Conservation (phyloP, 2,797 vertebrate species). For the Gobio occitaniae region DNA sequence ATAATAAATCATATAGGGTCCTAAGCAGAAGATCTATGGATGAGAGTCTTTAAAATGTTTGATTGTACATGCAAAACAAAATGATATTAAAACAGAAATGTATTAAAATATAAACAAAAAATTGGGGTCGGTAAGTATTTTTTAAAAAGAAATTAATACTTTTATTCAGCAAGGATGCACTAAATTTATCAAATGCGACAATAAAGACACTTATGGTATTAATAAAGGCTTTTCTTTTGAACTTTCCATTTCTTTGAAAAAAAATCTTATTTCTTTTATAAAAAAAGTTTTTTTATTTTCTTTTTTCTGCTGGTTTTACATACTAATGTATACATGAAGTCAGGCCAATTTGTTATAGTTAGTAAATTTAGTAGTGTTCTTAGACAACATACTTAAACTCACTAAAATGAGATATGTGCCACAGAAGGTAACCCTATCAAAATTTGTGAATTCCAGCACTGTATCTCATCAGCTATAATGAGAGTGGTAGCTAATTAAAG, state of each 20-base stretch:
- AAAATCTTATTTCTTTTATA: too few relatives aligned
- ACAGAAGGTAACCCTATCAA: conserved; percentile 65
- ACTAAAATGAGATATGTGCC: conserved; percentile 33
- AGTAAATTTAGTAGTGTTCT: not conserved
- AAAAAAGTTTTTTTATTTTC: too few relatives aligned
- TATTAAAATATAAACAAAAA: not conserved
- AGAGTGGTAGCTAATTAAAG: conserved; percentile 72
- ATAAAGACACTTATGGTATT: too few relatives aligned
- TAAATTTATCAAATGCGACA: too few relatives aligned
- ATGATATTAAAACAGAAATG: not conserved
- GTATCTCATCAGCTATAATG: conserved; percentile 69
- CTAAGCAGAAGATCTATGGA: not conserved
- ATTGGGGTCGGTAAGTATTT: not conserved
- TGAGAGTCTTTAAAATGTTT: not conserved
- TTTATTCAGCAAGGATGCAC: not conserved
- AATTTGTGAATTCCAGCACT: conserved; percentile 64
- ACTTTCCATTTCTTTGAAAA: not conserved
- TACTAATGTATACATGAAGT: not conserved
- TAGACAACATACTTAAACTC: conserved; percentile 54
- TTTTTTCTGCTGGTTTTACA: not conserved
- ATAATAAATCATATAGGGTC: not conserved
- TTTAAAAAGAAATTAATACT: not conserved
- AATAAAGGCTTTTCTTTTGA: not conserved
- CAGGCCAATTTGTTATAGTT: not conserved
- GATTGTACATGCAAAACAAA: not conserved